phyloP scores from a whole-genome alignment of 2,888 invertebrate genomes.

The Hyppa rectilinea region DNA sequence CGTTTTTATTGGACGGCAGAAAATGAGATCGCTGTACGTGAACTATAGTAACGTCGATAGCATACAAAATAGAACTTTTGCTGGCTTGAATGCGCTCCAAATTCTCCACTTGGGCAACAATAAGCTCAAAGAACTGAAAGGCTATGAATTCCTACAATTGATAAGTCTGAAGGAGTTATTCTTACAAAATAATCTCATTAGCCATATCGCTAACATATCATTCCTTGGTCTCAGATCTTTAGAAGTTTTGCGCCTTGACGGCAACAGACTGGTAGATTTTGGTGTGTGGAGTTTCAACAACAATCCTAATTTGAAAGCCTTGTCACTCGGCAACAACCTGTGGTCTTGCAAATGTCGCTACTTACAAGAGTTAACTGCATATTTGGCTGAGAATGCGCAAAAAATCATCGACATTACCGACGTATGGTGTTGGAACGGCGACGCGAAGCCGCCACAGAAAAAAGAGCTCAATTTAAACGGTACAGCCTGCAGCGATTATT shows the following conservation, averaged over 20 bases:
- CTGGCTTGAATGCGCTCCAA: conserved; percentile 94
- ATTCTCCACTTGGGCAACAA: conserved; percentile 96
- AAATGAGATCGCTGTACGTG: conserved; percentile 96
- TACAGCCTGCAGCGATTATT: conserved; percentile 96
- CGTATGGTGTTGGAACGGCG: conserved; percentile 95
- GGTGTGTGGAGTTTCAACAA: conserved; percentile 94
- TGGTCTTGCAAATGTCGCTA: conserved; percentile 98
- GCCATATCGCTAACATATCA: conserved; percentile 95
- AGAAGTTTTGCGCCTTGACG: conserved; percentile 95
- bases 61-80: conserved; percentile 97
- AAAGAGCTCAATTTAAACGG: conserved; percentile 96
- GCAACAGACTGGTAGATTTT: conserved; percentile 95
- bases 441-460: conserved; percentile 93
- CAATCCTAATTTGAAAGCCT: conserved; percentile 93
- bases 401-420: conserved; percentile 95
- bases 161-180: conserved; percentile 95
- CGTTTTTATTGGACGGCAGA: conserved; percentile 97
- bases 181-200: conserved; percentile 96
- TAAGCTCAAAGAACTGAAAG: conserved; percentile 94
- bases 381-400: conserved; percentile 95
- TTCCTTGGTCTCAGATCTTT: conserved; percentile 94
- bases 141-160: conserved; percentile 96
- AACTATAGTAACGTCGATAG: conserved; percentile 96
- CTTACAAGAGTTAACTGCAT: conserved; percentile 95
- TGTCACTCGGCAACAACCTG: conserved; percentile 95